Base-by-base conservation (phyloP, 2,113 vertebrate species). In the Craseonycteris thonglongyai region DNA sequence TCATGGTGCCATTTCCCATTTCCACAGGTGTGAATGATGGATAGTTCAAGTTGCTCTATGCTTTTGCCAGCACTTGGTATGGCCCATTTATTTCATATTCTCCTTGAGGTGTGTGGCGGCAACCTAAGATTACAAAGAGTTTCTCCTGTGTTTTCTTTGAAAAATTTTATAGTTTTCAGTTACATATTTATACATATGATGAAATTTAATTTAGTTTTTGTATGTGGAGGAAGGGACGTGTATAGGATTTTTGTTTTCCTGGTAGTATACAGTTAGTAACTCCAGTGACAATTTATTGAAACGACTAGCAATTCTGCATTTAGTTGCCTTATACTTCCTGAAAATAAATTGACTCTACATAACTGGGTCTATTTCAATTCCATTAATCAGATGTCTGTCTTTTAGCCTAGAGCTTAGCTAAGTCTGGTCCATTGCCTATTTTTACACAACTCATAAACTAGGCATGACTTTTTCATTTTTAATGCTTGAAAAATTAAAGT, bases 201-300 rank as follows among this genome's bases (percentile, higher is more conserved):
- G 42, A 71, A 63, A 22, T 47, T 47, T 86, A 21, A 69, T 4
- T 13, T 10, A 26, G 3, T 58, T 74, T 58, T 72, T 35, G 1
- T 9, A 65, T 24, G n/a, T 51, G 24, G 54, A 42, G 5, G 38
- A 22, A 81, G 7, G 6, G 47, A 42, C 51, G 13, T 4, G 28
- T 58, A 49, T 26, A 59, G 9, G 9, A 51, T 3, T 28, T 58
- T 59, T 13, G 16, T 66, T 61, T 54, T n/a, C 15, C 13, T 33
- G 0, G 54, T 68, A 38, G 1, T 28, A 0, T 15, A 45, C 12
- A 7, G 2, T 71, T 69, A 7, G 1, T 78, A 63, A 7, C 4
- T 51, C 18, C 8, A 13, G 9, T 12, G 58, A 7, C 26, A 56
- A 56, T 65, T 80, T 89, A 24, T 78, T 58, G 33, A 49, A 92